Evolutionary conservation across 2,888 invertebrate species (phyloP).

Genomic region (Drosophila longiperda): DNA sequence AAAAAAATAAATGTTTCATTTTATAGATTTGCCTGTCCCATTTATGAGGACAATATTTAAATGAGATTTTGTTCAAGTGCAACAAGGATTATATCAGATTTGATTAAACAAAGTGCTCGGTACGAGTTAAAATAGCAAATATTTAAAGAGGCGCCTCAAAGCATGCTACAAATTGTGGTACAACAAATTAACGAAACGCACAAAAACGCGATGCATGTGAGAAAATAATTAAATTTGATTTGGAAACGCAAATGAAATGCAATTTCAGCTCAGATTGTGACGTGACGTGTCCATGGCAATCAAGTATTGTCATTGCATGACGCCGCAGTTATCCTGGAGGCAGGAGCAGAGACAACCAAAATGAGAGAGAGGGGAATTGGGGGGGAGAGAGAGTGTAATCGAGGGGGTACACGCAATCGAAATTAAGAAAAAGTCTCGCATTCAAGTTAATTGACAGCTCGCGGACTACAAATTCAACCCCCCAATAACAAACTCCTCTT

Average conservation of each 20-base stretch:
- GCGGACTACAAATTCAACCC: slow-evolving; percentile 45
- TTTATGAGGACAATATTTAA: neutral
- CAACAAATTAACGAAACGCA: slow-evolving; percentile 51
- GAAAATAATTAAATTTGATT: slow-evolving; percentile 83
- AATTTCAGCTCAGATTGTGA: slow-evolving; percentile 31
- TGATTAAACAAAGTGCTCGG: neutral
- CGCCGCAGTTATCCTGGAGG: slow-evolving; percentile 47
- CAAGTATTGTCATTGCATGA: slow-evolving; percentile 83
- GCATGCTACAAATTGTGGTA: slow-evolving; percentile 54
- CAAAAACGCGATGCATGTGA: slow-evolving; percentile 76
- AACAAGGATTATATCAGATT: neutral
- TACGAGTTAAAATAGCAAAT: neutral
- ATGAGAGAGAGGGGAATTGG: neutral
- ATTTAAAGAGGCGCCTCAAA: slow-evolving; percentile 57
- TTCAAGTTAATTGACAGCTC: slow-evolving; percentile 83
- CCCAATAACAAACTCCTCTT: slow-evolving; percentile 2
- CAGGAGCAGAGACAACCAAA: neutral
- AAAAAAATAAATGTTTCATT: neutral
- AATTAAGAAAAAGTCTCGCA: slow-evolving; percentile 79
- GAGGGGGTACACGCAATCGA: slow-evolving; percentile 55
- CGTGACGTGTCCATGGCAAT: slow-evolving; percentile 77
- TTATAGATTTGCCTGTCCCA: neutral
- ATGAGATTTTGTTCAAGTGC: neutral
- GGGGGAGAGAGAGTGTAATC: neutral
- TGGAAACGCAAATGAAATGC: slow-evolving; percentile 42